These are phyloP conservation scores for Sigmodon hispidus DNA, from an alignment of 2,113 vertebrate species.

Conservation along the genomic window DNA sequence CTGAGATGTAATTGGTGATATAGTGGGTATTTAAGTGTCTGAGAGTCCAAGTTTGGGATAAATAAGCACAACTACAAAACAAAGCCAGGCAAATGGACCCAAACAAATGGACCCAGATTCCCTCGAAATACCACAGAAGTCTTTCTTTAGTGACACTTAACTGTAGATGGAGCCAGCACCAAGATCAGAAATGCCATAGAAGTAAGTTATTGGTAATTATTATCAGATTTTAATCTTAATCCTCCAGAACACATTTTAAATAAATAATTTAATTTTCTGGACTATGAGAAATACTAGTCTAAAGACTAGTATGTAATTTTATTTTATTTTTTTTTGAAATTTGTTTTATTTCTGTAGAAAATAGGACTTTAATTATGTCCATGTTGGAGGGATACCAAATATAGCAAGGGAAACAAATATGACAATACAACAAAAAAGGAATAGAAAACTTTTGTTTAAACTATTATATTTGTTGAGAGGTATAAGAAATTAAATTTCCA, in stretches of 20 bases:
- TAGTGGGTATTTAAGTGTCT: too few species aligned
- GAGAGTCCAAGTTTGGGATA: background rate
- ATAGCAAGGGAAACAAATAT: background rate
- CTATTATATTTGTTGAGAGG: background rate
- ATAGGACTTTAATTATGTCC: background rate
- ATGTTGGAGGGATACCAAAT: background rate
- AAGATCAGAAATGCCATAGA: background rate
- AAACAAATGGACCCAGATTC: background rate
- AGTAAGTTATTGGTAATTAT: background rate
- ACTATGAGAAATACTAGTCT: background rate
- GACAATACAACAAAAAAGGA: background rate
- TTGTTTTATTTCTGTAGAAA: background rate
- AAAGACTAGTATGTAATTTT: background rate
- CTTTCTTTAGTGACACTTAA: background rate
- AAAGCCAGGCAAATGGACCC: background rate
- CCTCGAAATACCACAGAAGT: background rate
- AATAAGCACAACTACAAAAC: background rate
- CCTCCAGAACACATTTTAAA: background rate
- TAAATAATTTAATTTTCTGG: conserved; percentile 26
- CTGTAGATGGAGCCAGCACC: background rate
- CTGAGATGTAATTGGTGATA: background rate
- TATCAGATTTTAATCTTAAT: background rate
- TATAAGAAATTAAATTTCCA: background rate
- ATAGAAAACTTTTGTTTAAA: background rate
- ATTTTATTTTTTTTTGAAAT: background rate